Evolutionary conservation across 2,888 invertebrate genomes (phyloP), one percentile per base, ranked within the genome.

Genomic region (Nycteola revayana): DNA sequence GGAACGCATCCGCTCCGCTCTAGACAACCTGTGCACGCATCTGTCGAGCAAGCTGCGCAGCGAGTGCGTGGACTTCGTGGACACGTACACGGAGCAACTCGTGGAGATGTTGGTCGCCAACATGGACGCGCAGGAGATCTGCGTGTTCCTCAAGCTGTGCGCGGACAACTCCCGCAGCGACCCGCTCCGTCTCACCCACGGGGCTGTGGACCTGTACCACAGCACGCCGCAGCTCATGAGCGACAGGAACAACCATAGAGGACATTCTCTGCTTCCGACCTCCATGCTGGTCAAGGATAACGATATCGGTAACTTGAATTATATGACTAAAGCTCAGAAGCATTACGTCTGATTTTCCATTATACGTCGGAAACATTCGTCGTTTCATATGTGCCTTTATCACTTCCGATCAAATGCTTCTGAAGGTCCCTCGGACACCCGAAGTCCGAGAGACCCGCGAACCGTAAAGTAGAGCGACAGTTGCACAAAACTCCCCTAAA

Each of bases 51-150:
- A 91, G 44, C 76, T 96, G 6, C 86, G 82, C 10, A 69, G 77
- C 0, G 92, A 95, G 73, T 97, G 97, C 69, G 78, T 90, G 0
- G 92, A 93, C 60, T 95, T 97, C 54, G 94, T 97, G 0, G 89
- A 94, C 49, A 90, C 91, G 0, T 96, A 96, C 77, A 92, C 94
- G 5, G 90, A 93, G 28, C 93, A 94, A 65, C 81, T 97, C 11
- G 83, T 96, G 5, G 94, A 96, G 53, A 93, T 94, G 92, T 68
- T 97, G 7, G 75, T 95, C 1, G 93, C 94, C 8, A 93, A 96
- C 64, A 90, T 96, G 56, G 55, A 81, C 56, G 65, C 86, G 0
- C 81, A 85, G 32, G 94, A 96, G 81, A 92, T 96, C 23, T 97
- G 97, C 66, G 92, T 92, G 0, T 93, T 92, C 57, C 76, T 96